phyloP scores from a whole-genome alignment of 2,797 vertebrate species.

The Acanthiza pusilla region DNA sequence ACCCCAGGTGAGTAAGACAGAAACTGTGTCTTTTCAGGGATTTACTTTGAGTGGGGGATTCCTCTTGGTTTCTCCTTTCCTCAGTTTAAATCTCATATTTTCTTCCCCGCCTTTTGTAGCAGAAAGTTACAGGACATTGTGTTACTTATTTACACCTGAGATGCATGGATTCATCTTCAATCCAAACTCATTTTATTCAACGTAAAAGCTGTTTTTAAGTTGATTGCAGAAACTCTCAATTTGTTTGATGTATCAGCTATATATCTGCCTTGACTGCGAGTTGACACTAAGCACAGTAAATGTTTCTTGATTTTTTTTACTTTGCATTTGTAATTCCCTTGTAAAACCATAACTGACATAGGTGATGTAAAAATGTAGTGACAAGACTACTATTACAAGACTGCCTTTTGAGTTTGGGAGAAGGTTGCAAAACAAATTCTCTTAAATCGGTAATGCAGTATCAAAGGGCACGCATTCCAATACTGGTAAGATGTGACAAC shows the following conservation, averaged over 20 bases:
- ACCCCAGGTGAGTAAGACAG: background rate
- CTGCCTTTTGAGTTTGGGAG: background rate
- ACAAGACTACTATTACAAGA: background rate
- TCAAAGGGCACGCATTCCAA: background rate
- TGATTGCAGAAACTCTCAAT: background rate
- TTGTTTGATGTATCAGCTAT: background rate
- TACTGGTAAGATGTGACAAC: background rate
- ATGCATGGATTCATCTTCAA: background rate
- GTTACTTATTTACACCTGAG: background rate
- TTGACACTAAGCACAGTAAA: background rate
- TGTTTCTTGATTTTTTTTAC: background rate
- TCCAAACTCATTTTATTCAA: background rate
- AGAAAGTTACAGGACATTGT: background rate
- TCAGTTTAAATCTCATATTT: background rate
- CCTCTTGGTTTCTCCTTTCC: background rate
- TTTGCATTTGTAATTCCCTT: background rate
- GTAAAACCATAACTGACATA: background rate
- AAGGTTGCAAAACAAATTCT: background rate
- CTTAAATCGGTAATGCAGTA: background rate
- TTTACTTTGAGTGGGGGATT: background rate
- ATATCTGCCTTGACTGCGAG: background rate
- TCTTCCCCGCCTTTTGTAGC: background rate
- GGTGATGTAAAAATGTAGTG: background rate
- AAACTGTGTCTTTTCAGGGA: background rate
- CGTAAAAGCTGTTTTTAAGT: background rate